These are phyloP conservation scores for Chiroxiphia lanceolata DNA, from an alignment of 2,797 vertebrate species.

Conservation along the genomic window DNA sequence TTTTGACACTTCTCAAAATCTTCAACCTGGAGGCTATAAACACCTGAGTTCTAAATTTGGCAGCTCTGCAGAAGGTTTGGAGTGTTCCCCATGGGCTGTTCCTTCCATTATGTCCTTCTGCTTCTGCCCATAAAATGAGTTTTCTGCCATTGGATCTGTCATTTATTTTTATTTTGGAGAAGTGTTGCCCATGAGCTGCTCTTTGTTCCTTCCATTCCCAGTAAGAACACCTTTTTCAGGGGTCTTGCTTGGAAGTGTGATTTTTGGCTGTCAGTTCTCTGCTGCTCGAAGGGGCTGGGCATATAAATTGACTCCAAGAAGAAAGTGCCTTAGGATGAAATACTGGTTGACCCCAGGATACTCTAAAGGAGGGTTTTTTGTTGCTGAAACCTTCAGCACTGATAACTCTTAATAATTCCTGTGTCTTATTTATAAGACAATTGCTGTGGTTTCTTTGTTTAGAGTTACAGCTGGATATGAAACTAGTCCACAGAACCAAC, in stretches of 20 bases:
- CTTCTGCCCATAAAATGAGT: background rate
- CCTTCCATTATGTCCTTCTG: background rate
- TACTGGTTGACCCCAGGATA: background rate
- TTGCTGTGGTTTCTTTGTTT: background rate
- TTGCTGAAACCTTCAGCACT: background rate
- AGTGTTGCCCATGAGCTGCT: background rate
- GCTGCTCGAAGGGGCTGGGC: background rate
- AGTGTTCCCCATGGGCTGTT: background rate
- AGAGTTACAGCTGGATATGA: background rate
- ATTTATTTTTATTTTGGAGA: background rate
- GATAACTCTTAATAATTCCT: background rate
- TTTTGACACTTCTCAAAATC: background rate
- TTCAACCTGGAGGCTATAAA: slow-evolving; percentile 1
- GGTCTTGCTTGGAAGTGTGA: background rate
- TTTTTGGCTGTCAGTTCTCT: background rate
- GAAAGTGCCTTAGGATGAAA: background rate
- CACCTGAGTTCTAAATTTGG: background rate
- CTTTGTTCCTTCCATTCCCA: background rate
- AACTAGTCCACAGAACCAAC: background rate
- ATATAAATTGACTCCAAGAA: background rate
- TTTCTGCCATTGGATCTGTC: background rate
- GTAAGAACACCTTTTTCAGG: background rate
- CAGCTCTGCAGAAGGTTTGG: background rate
- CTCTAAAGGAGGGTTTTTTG: background rate
- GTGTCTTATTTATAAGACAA: background rate